Evolutionary conservation across 2,113 vertebrate genomes (phyloP).

Genomic region (Ochotona princeps): DNA sequence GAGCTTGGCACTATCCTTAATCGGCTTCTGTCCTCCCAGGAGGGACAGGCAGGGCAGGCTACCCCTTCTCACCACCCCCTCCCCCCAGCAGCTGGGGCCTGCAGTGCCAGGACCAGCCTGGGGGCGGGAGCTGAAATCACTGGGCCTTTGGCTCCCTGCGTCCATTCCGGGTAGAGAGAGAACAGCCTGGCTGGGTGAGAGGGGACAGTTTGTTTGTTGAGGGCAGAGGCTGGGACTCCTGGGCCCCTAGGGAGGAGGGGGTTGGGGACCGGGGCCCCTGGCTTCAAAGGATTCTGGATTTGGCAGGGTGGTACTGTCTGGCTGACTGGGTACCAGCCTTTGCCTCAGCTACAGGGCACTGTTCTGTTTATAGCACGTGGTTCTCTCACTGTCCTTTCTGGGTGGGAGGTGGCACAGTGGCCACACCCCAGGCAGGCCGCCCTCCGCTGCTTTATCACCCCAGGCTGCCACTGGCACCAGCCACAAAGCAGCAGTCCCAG

Average conservation of each 20-base stretch:
- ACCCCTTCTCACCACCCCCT: background rate
- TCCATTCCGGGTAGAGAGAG: background rate
- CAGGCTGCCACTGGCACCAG: constrained; percentile 50
- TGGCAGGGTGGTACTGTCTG: no score
- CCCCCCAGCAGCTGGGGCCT: constrained; percentile 58
- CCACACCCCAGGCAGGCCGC: constrained; percentile 66
- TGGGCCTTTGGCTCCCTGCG: constrained; percentile 35
- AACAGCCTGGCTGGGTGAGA: constrained; percentile 35
- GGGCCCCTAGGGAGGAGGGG: background rate
- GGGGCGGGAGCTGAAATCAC: background rate
- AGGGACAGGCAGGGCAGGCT: constrained; percentile 23
- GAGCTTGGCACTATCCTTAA: constrained; percentile 53
- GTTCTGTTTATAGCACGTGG: constrained; percentile 54
- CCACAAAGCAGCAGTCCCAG: constrained; percentile 45
- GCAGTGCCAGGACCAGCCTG: constrained; percentile 57
- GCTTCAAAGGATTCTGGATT: background rate
- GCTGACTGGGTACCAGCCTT: no score
- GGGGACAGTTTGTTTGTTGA: constrained; percentile 48
- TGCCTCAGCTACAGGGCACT: no score
- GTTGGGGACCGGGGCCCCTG: background rate
- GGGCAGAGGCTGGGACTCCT: background rate
- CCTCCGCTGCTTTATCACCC: constrained; percentile 57
- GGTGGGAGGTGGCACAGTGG: constrained; percentile 33
- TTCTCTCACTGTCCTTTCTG: constrained; percentile 49
- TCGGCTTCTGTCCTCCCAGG: constrained; percentile 63